Percentiles rank a stretch among this genome's conserved stretches.
Conservation (phyloP, 2,888 invertebrate species). For the Acrobeloides nanus region DNA sequence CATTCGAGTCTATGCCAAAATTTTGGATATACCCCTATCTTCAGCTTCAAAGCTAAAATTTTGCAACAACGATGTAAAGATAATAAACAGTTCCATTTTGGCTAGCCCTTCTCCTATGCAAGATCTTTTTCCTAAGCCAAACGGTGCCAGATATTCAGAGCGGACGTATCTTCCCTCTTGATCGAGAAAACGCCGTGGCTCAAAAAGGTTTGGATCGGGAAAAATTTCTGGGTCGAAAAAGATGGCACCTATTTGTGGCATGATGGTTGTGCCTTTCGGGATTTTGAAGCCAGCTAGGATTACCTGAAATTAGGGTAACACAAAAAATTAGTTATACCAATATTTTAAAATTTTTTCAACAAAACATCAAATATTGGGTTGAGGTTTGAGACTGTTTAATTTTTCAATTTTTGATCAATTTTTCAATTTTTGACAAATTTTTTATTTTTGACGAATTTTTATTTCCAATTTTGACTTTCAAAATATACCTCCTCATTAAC, state of each 20-base stretch:
- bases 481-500: conserved; percentile 19
- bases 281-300: conserved; percentile 21
- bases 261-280: conserved; percentile 29
- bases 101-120: conserved; percentile 40
- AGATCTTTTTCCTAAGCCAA: conserved; percentile 26
- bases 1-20: no score
- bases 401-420: no score
- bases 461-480: no score
- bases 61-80: conserved; percentile 35
- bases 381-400: not conserved
- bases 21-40: conserved; percentile 11
- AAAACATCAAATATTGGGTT: not conserved
- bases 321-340: not conserved
- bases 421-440: no score
- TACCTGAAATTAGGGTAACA: conserved; percentile 10
- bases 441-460: no score
- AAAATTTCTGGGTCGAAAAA: conserved; percentile 29
- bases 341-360: not conserved
- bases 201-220: conserved; percentile 30
- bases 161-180: conserved; percentile 14
- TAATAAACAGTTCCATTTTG: conserved; percentile 34
- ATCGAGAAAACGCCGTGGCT: conserved; percentile 32
- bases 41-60: conserved; percentile 33
- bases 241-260: conserved; percentile 35
- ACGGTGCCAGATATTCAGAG: conserved; percentile 16